Conservation (phyloP, 2,888 invertebrate species). For the Nomada fucata region DNA sequence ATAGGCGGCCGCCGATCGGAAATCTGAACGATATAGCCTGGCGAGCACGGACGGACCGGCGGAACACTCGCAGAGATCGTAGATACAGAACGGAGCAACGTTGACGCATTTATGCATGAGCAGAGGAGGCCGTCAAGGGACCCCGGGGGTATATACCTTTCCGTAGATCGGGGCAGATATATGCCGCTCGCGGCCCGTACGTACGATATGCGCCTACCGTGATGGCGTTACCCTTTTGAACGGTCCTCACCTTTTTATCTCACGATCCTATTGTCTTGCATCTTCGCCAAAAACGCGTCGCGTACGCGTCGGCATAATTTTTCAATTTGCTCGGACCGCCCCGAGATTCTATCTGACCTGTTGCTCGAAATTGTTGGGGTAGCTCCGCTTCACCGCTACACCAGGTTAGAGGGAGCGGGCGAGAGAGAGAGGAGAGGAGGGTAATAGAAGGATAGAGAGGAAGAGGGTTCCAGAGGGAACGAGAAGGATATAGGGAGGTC, state of each 20-base stretch:
- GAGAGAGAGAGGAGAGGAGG: not conserved
- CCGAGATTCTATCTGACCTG: conserved; percentile 69
- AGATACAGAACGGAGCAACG: conserved; percentile 65
- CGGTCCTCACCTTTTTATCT: conserved; percentile 74
- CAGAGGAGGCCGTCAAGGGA: conserved; percentile 61
- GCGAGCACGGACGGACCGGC: conserved; percentile 39
- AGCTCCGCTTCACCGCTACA: conserved; percentile 42
- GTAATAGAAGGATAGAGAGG: conserved; percentile 4
- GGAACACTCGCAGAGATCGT: conserved; percentile 55
- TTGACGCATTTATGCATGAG: conserved; percentile 75
- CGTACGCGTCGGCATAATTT: conserved; percentile 73
- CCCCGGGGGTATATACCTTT: conserved; percentile 59
- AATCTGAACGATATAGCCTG: conserved; percentile 56
- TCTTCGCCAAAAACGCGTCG: conserved; percentile 74
- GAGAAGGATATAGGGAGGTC: conserved; percentile 51
- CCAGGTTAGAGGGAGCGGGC: conserved; percentile 5
- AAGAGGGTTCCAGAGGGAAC: not conserved
- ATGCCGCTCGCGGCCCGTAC: conserved; percentile 44
- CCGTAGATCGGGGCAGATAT: conserved; percentile 71
- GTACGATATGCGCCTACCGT: conserved; percentile 48
- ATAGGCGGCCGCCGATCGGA: conserved; percentile 50
- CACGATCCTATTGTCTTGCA: conserved; percentile 70
- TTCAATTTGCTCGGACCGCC: conserved; percentile 74
- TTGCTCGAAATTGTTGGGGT: conserved; percentile 64
- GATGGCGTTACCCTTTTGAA: conserved; percentile 75